A percentile compares a stretch with the other conserved stretches of the same genome.
Evolutionary conservation across 1,140 invertebrate genomes (phyloP).

Genomic region (roundworm (Caenorhabditis elegans)): DNA sequence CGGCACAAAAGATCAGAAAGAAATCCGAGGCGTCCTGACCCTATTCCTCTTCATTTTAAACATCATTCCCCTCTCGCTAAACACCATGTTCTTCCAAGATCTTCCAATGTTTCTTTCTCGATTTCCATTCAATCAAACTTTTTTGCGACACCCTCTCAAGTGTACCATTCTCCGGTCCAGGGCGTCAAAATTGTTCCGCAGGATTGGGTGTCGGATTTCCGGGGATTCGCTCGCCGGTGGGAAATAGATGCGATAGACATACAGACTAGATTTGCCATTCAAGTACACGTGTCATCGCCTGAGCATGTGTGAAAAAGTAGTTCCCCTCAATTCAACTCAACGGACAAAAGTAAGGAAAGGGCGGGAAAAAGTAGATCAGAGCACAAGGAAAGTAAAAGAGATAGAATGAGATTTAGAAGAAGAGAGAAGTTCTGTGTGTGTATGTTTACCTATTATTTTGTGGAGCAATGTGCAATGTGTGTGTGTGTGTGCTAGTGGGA

Average conservation of each 20-base stretch:
- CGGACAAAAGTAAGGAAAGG: neutral
- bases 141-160: constrained; percentile 30
- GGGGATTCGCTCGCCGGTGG: neutral
- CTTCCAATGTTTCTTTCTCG: neutral
- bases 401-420: neutral
- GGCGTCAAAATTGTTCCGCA: constrained; percentile 14
- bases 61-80: neutral
- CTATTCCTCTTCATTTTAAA: neutral
- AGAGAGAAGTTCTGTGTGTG: neutral
- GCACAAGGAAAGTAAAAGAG: neutral
- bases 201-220: neutral
- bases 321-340: neutral
- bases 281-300: neutral
- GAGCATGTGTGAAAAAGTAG: constrained; percentile 12
- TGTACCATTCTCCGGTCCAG: neutral
- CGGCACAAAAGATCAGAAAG: constrained; percentile 6
- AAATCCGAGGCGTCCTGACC: neutral
- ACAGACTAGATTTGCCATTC: neutral
- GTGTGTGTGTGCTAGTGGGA: neutral
- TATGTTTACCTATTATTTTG: constrained; percentile 27
- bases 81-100: neutral
- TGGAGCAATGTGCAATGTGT: neutral
- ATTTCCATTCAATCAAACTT: constrained; percentile 9
- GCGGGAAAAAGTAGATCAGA: neutral
- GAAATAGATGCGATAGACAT: neutral